Evolutionary conservation across 2,888 invertebrate genomes (phyloP).

Genomic region (Rhagonycha fulva): DNA sequence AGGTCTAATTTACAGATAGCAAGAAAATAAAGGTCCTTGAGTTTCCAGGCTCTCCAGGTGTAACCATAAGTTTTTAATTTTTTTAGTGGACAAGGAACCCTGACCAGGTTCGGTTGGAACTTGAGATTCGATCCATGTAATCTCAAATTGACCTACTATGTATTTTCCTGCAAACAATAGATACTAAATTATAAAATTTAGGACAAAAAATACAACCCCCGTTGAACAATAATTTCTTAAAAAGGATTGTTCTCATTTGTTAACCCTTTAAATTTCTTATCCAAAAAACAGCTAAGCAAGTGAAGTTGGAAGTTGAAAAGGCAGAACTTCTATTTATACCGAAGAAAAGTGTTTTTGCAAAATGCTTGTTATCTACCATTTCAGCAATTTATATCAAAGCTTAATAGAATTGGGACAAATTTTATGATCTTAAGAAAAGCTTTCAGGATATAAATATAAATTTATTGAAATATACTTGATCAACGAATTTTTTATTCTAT

Average conservation of each 20-base stretch:
- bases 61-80: too few relatives aligned
- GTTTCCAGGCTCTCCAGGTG: too few relatives aligned
- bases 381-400: neutral
- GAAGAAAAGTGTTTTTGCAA: constrained; percentile 1
- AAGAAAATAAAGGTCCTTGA: too few relatives aligned
- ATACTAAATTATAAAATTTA: neutral
- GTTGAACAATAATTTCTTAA: neutral
- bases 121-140: too few relatives aligned
- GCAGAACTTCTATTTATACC: neutral
- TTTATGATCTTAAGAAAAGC: constrained; percentile 2
- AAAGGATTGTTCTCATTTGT: neutral
- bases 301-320: neutral
- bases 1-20: too few relatives aligned
- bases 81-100: too few relatives aligned
- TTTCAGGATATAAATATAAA: neutral
- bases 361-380: constrained; percentile 2
- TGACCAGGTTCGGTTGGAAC: too few relatives aligned
- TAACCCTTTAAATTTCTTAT: neutral
- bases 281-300: neutral
- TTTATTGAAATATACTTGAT: constrained; percentile 1
- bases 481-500: neutral
- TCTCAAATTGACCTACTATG: too few relatives aligned
- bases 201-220: neutral
- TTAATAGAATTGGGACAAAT: constrained; percentile 4
- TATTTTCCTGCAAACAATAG: neutral